phyloP scores from a whole-genome alignment of 2,888 invertebrate species.

The Rhagophthalmus giganteus region DNA sequence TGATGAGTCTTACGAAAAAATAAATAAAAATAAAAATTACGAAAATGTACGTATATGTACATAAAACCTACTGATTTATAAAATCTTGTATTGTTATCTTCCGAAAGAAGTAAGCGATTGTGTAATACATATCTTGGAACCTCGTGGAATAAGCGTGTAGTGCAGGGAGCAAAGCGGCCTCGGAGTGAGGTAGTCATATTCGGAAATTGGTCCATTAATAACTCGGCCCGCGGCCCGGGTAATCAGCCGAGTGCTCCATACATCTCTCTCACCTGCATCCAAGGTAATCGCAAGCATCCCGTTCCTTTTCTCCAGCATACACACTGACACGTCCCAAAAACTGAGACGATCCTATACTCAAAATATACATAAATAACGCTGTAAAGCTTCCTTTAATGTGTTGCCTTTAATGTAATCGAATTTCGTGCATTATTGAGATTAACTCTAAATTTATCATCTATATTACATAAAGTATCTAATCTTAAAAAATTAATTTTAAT shows the following conservation, averaged over 20 bases:
- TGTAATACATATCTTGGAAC: conserved; percentile 28
- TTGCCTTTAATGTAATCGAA: conserved; percentile 12
- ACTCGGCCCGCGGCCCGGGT: conserved; percentile 38
- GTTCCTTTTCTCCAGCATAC: conserved; percentile 21
- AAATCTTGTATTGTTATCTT: conserved; percentile 19
- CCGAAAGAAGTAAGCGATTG: conserved; percentile 25
- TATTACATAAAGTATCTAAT: background rate
- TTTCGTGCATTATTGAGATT: conserved; percentile 10
- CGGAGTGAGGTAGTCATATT: conserved; percentile 40
- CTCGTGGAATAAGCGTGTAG: conserved; percentile 29
- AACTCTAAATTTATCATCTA: conserved; percentile 2
- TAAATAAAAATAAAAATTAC: background rate
- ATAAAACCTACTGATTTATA: background rate
- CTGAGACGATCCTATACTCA: conserved; percentile 17
- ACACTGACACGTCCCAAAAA: conserved; percentile 24
- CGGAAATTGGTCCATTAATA: conserved; percentile 43
- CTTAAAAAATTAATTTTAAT: conserved; percentile 1
- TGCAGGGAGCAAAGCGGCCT: conserved; percentile 30
- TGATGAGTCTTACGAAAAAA: too few relatives aligned
- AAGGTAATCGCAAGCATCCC: conserved; percentile 19
- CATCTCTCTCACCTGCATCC: conserved; percentile 34
- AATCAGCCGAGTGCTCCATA: conserved; percentile 41
- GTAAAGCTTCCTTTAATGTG: conserved; percentile 10
- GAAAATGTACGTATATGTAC: background rate
- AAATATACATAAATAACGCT: conserved; percentile 24